Conservation (phyloP, 2,797 vertebrate genomes). For the Phoxinus dragarum region DNA sequence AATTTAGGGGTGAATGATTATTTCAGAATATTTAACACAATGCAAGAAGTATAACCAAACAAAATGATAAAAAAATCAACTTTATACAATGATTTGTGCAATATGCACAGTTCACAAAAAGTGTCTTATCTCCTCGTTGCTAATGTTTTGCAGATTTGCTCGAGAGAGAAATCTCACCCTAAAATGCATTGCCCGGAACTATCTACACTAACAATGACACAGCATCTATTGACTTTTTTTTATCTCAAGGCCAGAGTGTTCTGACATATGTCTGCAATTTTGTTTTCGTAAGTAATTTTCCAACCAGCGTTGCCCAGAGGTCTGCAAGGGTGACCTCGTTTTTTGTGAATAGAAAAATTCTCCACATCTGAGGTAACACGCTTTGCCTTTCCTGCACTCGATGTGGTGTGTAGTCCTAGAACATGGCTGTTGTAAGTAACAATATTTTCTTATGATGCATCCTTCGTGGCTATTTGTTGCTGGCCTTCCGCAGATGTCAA, state of each 20-base stretch:
- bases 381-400: neutral
- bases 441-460: neutral
- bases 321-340: constrained; percentile 32
- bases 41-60: neutral
- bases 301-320: constrained; percentile 18
- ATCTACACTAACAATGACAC: constrained; percentile 14
- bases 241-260: constrained; percentile 15
- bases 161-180: neutral
- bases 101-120: neutral
- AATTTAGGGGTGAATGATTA: neutral
- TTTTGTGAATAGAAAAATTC: constrained; percentile 29
- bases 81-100: no score
- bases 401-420: neutral
- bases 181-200: neutral
- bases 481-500: neutral
- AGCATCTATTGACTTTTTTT: constrained; percentile 25
- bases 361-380: neutral
- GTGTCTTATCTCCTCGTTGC: neutral
- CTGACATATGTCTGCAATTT: constrained; percentile 20
- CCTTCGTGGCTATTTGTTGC: neutral
- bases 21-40: neutral
- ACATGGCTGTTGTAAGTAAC: neutral
- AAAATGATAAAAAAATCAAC: neutral
- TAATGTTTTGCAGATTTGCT: constrained; percentile 12
- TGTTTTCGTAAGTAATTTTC: constrained; percentile 38